Percentiles rank a stretch among this genome's conserved stretches.
These are phyloP conservation scores for Enteromius unitaeniatus DNA, from an alignment of 2,797 vertebrate genomes.

Conservation along the genomic window DNA sequence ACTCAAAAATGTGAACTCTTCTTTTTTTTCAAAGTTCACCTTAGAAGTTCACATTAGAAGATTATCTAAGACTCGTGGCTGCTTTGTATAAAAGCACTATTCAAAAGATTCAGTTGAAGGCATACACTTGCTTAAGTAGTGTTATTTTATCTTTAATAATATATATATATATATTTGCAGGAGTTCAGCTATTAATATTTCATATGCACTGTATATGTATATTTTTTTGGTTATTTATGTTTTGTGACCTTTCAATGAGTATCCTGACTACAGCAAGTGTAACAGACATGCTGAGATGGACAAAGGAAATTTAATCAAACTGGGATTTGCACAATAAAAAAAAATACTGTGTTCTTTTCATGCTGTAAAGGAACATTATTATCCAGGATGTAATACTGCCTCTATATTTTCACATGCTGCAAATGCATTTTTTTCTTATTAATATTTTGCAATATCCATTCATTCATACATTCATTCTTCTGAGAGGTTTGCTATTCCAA, in stretches of 20 bases:
- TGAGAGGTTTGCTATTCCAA: conserved; percentile 48
- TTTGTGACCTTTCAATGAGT: neutral
- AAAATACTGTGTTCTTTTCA: conserved; percentile 52
- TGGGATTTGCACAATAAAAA: conserved; percentile 41
- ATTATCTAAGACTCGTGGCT: conserved; percentile 7
- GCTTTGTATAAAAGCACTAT: neutral
- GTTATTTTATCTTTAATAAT: neutral
- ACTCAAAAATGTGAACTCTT: conserved; percentile 43
- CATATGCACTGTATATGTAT: neutral
- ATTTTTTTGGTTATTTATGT: neutral
- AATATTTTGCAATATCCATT: conserved; percentile 57
- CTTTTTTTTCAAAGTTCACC: no score
- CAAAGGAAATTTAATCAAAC: conserved; percentile 46
- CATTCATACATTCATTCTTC: conserved; percentile 49
- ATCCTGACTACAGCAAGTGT: neutral
- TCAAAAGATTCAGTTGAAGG: conserved; percentile 1
- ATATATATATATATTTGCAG: neutral
- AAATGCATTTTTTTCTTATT: conserved; percentile 59
- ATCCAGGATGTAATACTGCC: conserved; percentile 54
- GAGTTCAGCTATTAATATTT: neutral
- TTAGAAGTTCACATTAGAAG: no score
- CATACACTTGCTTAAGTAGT: conserved; percentile 21
- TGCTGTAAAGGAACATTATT: conserved; percentile 50
- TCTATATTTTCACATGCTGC: conserved; percentile 50
- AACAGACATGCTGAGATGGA: conserved; percentile 31